phyloP scores from a whole-genome alignment of 2,113 vertebrate genomes.

The Nothocercus nigrocapillus region DNA sequence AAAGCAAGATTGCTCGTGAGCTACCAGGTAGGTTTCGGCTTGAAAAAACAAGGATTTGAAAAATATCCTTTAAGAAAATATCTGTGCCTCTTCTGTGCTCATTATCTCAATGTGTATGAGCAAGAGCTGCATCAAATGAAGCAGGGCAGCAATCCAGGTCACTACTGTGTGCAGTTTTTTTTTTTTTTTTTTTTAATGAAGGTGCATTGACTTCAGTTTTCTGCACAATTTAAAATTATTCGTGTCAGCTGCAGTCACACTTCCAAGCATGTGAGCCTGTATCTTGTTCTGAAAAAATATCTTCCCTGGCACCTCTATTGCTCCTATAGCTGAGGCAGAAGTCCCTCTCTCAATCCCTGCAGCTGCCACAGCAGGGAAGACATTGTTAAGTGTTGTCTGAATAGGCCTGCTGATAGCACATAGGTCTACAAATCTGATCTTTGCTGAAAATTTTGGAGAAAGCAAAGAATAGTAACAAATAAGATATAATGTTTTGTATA shows the following conservation, averaged over 20 bases:
- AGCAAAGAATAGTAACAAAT: background rate
- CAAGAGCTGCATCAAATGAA: background rate
- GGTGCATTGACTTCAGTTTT: rapidly evolving
- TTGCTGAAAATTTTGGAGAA: background rate
- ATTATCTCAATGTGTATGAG: background rate
- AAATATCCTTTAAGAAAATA: background rate
- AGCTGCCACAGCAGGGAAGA: background rate
- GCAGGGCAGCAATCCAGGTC: background rate
- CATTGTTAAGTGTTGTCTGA: background rate
- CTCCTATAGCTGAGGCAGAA: background rate
- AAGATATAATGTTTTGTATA: background rate
- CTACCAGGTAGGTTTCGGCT: background rate
- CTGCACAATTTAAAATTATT: background rate
- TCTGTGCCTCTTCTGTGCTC: background rate
- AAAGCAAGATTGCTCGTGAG: background rate
- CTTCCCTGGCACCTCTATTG: background rate
- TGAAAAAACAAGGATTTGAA: background rate
- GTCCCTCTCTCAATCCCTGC: background rate
- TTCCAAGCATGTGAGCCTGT: background rate
- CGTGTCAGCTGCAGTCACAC: background rate
- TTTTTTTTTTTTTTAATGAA: background rate
- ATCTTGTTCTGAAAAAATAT: background rate
- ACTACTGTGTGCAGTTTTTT: background rate
- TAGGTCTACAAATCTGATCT: background rate
- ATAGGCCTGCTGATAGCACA: background rate